Evolutionary conservation across 2,888 invertebrate genomes (phyloP), one percentile per base, ranked within the genome.

Genomic region (Caenorhabditis panamensis): DNA sequence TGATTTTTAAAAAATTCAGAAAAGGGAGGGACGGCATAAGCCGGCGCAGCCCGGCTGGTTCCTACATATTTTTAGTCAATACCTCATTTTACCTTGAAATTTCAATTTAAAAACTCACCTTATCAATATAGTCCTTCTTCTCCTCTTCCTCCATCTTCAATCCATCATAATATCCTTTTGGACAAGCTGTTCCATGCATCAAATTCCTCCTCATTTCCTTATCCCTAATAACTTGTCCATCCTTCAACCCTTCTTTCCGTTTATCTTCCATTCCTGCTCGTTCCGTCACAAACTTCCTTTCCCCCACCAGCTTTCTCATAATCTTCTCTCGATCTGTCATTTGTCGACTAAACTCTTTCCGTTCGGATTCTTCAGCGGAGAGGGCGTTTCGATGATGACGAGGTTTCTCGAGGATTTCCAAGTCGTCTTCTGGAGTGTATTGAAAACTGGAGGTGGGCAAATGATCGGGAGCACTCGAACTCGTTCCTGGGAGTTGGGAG

Each of bases 101-200:
- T n/a, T n/a, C n/a, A n/a, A n/a, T n/a, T 22, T 2, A 56, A 22
- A 49, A 44, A 9, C 44, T 22, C 16, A 88, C 87, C 80, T 84
- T 68, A 41, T 88, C 66, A 36, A 88, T 83, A 44, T 86, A 68
- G n/a, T 84, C 71, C 37, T 75, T 62, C 49, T 83, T 82, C 20
- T 79, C 84, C 36, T 36, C 69, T 16, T 77, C 80, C 13, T 67
- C 72, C 62, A 88, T 82, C 11, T 71, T 83, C 36, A 87, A 64
- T 20, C 79, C 63, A 36, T 89, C 87, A 75, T 88, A 89, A 80
- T 88, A 86, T 51, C 64, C 83, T 26, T 76, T 71, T 16, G 63
- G 24, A 59, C 87, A 87, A 41, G 83, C 82, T 2, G 66, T 64
- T 36, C 84, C 87, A 37, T 87, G 83, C 84, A 87, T 85, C 53